Evolutionary conservation across 2,888 invertebrate genomes (phyloP).

Genomic region (Noctuana brunneofusca): DNA sequence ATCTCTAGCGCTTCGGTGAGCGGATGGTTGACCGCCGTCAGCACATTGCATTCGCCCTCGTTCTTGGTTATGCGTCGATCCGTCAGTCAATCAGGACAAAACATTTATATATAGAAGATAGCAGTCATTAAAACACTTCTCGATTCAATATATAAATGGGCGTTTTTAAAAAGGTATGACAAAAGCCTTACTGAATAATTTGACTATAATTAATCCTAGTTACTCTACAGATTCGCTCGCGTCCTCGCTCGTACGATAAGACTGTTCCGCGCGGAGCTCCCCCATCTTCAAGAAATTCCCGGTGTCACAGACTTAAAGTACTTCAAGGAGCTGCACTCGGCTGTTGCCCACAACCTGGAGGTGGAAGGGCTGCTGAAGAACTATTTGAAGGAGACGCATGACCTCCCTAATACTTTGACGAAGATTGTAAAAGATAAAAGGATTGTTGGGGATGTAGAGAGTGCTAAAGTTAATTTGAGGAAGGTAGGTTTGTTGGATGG

Average conservation of each 20-base stretch:
- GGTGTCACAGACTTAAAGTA: conserved; percentile 58
- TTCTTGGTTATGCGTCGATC: no score
- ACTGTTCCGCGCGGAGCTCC: conserved; percentile 60
- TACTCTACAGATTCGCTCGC: conserved; percentile 52
- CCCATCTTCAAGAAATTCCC: conserved; percentile 63
- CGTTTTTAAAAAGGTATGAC: no score
- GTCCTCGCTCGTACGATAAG: conserved; percentile 57
- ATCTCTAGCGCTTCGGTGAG: no score
- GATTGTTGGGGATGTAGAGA: conserved; percentile 47
- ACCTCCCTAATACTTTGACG: conserved; percentile 43
- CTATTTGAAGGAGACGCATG: conserved; percentile 45
- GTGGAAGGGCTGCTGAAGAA: conserved; percentile 50
- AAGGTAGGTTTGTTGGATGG: conserved; percentile 53
- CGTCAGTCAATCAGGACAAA: no score
- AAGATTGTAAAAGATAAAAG: conserved; percentile 43
- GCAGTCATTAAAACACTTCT: no score
- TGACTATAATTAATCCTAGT: neutral
- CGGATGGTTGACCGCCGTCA: no score
- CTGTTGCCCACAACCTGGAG: conserved; percentile 59
- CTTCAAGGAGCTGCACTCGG: conserved; percentile 50
- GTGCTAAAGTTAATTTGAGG: conserved; percentile 56
- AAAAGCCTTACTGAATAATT: no score
- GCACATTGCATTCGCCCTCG: no score
- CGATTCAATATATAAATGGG: no score
- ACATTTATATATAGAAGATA: no score